Conservation (phyloP, 2,888 invertebrate species). For the Busseola fusca region DNA sequence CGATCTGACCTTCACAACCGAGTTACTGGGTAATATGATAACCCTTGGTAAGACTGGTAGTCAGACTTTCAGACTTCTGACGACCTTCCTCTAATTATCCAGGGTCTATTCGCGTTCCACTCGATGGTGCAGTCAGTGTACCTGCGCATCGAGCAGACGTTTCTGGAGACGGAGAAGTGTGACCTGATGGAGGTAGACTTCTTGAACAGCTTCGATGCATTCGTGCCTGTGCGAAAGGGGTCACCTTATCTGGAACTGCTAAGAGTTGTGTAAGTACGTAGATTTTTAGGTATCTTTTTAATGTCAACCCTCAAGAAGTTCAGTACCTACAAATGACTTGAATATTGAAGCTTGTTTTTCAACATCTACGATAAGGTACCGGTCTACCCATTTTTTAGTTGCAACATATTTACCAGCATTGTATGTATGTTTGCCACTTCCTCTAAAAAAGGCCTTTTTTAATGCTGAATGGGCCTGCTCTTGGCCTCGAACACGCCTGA, state of each 20-base stretch:
- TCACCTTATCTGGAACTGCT: conserved; percentile 80
- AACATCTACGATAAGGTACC: not conserved
- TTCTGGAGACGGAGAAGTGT: conserved; percentile 89
- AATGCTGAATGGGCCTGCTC: no score
- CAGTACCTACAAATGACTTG: not conserved
- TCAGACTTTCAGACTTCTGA: no score
- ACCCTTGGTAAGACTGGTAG: no score
- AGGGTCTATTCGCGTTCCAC: conserved; percentile 88
- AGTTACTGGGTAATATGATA: no score
- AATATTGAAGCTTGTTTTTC: not conserved
- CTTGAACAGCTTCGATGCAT: conserved; percentile 71
- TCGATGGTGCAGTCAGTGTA: conserved; percentile 84
- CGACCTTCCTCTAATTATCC: no score
- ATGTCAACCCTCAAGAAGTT: not conserved
- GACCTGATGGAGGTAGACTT: conserved; percentile 86
- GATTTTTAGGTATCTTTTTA: not conserved
- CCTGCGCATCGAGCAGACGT: conserved; percentile 86
- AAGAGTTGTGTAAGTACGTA: conserved; percentile 70
- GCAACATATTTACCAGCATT: no score
- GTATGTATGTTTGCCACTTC: no score
- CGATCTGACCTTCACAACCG: no score
- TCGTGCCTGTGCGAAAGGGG: conserved; percentile 75
- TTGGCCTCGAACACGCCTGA: no score
- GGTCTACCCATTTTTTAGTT: not conserved
- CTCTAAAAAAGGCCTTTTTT: no score